Base-by-base conservation (phyloP, 64 coral and sea anemone species). In the Stichodactyla helianthus region DNA sequence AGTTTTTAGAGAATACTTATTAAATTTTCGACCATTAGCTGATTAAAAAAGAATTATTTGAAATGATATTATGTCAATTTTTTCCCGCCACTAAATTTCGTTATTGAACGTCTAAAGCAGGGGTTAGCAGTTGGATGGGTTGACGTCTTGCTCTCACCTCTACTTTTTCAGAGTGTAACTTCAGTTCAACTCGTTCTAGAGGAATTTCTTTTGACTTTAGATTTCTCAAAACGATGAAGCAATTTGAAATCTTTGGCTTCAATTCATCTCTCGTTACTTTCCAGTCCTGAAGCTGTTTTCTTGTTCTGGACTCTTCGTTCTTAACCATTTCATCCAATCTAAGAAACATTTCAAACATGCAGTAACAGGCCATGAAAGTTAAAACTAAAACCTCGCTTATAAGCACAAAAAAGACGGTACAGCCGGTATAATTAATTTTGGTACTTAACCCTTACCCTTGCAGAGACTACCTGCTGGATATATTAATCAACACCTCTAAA, bases 201-300 rank as follows among this genome's bases (percentile, higher is more conserved):
- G 78, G 51, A 17, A 52, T 20, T 3, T 81, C 50, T 54, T 54
- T 81, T 17, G 50, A 14, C 55, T 84, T 84, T 4, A 84, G 25
- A 6, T 63, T 27, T 59, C 53, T 61, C 26, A 84, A 12, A 19
- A 25, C 15, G 13, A 84, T 51, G 11, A 60, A 57, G 16, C 27
- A 54, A 10, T 51, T 11, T 13, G 83, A 57, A 15, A 84, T 84
- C 13, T 63, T 58, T 12, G 83, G 83, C n/a, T 84, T 84, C 25
- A 84, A 56, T 11, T 84, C 59, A 16, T 63, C 59, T 51, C 59
- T 84, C 26, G 55, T 50, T 51, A 54, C 55, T 84, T 84, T 63
- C 83, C 83, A 84, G 27, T 23, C 17, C 6, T 28, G 5, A 17
- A 84, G 83, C 55, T 62, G 23, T 60, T 60, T 59, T 18, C 51